phyloP scores from a whole-genome alignment of 2,113 vertebrate genomes.

The Microcebus ravelobensis region DNA sequence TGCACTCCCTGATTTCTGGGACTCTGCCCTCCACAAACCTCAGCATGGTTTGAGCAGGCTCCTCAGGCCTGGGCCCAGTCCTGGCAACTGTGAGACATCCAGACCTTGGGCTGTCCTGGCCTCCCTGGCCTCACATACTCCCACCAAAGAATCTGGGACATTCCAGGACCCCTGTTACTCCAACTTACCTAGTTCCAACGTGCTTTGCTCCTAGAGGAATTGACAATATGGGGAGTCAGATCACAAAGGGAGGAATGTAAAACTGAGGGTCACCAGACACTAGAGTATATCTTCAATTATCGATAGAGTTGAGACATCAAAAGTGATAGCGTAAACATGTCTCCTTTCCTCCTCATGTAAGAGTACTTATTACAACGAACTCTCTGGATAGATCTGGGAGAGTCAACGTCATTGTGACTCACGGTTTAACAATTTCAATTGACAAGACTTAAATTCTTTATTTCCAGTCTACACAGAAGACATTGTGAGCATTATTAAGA shows the following conservation, averaged over 20 bases:
- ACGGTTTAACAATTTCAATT: background rate
- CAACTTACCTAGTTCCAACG: background rate
- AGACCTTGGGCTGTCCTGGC: background rate
- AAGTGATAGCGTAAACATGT: accelerated
- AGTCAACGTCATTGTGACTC: background rate
- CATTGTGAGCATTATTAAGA: conserved; percentile 87
- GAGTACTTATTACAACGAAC: background rate
- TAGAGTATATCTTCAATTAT: accelerated
- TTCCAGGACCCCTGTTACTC: background rate
- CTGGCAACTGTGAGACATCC: accelerated
- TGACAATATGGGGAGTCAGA: too few relatives aligned
- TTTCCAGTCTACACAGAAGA: conserved; percentile 91
- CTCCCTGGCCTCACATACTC: background rate
- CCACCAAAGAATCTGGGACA: too few relatives aligned
- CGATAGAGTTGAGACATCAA: background rate
- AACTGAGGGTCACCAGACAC: background rate
- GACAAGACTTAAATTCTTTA: conserved; percentile 31
- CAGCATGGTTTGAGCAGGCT: background rate
- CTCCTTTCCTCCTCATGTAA: background rate
- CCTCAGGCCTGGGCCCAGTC: background rate
- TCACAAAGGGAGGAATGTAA: background rate
- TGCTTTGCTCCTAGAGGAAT: background rate
- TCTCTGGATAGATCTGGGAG: background rate
- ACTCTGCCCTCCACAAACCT: background rate
- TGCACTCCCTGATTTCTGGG: background rate